Conservation (phyloP, 2,888 invertebrate genomes). For the Erebia aethiops region DNA sequence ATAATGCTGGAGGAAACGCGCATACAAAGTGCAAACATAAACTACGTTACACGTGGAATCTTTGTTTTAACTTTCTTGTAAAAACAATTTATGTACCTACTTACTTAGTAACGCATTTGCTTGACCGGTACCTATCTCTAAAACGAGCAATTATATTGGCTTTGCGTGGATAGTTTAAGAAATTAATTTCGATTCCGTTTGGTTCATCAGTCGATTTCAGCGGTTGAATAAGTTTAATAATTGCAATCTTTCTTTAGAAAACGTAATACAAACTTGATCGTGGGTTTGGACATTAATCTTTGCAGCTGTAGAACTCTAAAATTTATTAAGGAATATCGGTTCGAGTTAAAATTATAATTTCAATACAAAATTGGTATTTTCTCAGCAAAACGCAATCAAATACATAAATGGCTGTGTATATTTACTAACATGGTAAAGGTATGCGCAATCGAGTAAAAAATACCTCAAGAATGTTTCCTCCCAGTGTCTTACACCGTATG, state of each 20-base stretch:
- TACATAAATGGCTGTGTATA: background rate
- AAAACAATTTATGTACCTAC: conserved; percentile 29
- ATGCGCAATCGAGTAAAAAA: conserved; percentile 14
- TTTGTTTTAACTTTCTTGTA: conserved; percentile 30
- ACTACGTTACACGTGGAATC: conserved; percentile 40
- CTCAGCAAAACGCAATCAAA: background rate
- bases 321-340: background rate
- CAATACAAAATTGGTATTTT: background rate
- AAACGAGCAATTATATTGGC: background rate
- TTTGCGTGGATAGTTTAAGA: background rate
- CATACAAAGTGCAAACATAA: conserved; percentile 29
- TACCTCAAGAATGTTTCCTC: conserved; percentile 15
- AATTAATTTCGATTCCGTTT: too few species aligned
- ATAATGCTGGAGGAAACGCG: conserved; percentile 35
- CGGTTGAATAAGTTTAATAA: too few species aligned
- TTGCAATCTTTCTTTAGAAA: background rate
- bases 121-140: background rate
- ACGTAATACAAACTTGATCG: too few species aligned
- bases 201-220: background rate
- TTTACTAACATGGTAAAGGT: conserved; percentile 14
- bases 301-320: background rate
- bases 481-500: conserved; percentile 7
- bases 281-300: background rate
- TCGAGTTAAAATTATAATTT: background rate
- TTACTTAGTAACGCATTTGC: background rate